Evolutionary conservation across 2,888 invertebrate genomes (phyloP).

Genomic region (Habrosyne pyritoides): DNA sequence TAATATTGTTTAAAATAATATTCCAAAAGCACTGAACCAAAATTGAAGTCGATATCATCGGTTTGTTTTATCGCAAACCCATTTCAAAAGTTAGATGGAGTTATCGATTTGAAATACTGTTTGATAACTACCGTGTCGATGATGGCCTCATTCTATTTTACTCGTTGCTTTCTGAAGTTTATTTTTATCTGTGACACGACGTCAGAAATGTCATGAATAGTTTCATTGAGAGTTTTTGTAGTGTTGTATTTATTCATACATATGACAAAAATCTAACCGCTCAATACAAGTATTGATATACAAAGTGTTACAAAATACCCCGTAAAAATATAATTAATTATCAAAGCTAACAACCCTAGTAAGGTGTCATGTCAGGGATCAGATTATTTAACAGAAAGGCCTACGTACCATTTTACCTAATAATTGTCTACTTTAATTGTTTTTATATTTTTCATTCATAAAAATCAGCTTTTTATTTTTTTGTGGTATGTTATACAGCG

Average conservation of each 20-base stretch:
- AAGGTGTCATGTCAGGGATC: too few relatives aligned
- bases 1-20: background rate
- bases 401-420: too few relatives aligned
- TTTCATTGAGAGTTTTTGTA: background rate
- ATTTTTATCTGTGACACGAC: background rate
- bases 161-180: background rate
- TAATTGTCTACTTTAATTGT: too few relatives aligned
- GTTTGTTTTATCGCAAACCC: slow-evolving; percentile 6
- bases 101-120: slow-evolving; percentile 2
- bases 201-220: background rate
- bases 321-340: too few relatives aligned
- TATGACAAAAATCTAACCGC: too few relatives aligned
- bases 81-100: slow-evolving; percentile 12
- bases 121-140: background rate
- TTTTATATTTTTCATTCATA: too few relatives aligned
- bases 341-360: too few relatives aligned
- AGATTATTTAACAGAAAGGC: too few relatives aligned
- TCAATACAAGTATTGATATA: too few relatives aligned
- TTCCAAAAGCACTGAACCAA: background rate
- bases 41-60: background rate
- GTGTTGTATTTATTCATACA: background rate
- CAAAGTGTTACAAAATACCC: too few relatives aligned
- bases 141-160: background rate
- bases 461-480: too few relatives aligned
- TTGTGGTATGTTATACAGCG: too few relatives aligned